Base-by-base conservation (phyloP, 2,888 invertebrate genomes). In the Tenthredo scrophulariae region DNA sequence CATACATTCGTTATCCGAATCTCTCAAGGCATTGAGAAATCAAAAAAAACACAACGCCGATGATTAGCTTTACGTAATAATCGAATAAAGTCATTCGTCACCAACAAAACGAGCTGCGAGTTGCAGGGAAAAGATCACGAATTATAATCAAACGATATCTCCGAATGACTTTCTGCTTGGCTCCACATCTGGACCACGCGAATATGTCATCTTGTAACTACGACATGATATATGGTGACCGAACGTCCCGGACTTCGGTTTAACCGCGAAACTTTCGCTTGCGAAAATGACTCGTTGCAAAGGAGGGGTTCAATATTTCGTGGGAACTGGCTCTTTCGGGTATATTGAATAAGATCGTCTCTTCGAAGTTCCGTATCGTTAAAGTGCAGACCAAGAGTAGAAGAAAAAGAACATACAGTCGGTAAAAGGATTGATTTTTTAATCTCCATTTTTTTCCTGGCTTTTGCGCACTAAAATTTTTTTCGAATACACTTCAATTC, bases 241-340 rank as follows among this genome's bases (percentile, higher is more conserved):
- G 40, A 75, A 75, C 75, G 22, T 43, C 29, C 15, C 9, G 40
- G 80, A 37, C 40, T 58, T 80, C 6, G n/a, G 0, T 80, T 40
- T 62, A 58, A 43, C 80, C 80, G 80, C 80, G 62, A 77, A 33
- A 77, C 77, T 77, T 77, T 77, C 77, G 77, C 54, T 77, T 54
- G 18, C 54, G 50, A 65, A 80, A 80, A 80, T 62, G n/a, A 80
- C 50, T 29, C 29, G 13, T 29, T 22, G 50, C 72, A 43, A 22
- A 77, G 46, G 15, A 77, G 50, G 5, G n/a, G 29, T 75, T 13
- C 50, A 75, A 79, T 33, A 79, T 58, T 79, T 37, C 50, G 22
- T 54, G 50, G 75, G 40, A 22, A 72, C 18, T 72, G 22, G 5
- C n/a, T 7, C n/a, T 37, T 40, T 40, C 29, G 67, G 37, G 1